Evolutionary conservation across 2,113 vertebrate species (phyloP).

Genomic region (Sebastes fasciatus): DNA sequence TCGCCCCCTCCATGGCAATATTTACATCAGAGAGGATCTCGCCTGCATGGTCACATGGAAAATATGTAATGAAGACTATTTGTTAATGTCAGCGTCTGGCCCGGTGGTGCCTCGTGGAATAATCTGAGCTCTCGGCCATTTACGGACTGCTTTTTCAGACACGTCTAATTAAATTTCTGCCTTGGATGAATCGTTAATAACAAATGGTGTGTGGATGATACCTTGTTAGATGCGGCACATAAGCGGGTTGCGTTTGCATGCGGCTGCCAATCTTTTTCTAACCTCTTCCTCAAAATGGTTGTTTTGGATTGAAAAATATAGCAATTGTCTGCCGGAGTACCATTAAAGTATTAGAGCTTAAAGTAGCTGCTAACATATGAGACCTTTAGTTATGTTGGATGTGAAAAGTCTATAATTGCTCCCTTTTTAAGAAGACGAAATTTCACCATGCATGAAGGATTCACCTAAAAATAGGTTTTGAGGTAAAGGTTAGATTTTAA

Average conservation of each 20-base stretch:
- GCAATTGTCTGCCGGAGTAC: not conserved
- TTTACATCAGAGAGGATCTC: slow-evolving; percentile 77
- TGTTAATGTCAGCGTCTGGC: slow-evolving; percentile 83
- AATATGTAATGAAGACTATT: slow-evolving; percentile 85
- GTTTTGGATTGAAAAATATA: slow-evolving; percentile 33
- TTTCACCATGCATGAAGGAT: slow-evolving; percentile 28
- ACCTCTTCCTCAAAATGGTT: slow-evolving; percentile 27
- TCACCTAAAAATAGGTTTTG: slow-evolving; percentile 49
- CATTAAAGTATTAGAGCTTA: slow-evolving; percentile 20
- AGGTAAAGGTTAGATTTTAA: slow-evolving; percentile 41
- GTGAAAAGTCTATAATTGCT: slow-evolving; percentile 51
- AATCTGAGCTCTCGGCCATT: slow-evolving; percentile 54
- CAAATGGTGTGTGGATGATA: slow-evolving; percentile 73
- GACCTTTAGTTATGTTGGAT: slow-evolving; percentile 32
- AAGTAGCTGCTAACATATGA: slow-evolving; percentile 3
- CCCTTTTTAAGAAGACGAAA: slow-evolving; percentile 15
- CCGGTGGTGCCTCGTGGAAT: slow-evolving; percentile 67
- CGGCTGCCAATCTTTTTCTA: not conserved
- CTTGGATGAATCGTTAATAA: slow-evolving; percentile 81
- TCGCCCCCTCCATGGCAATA: slow-evolving; percentile 39
- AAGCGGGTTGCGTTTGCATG: slow-evolving; percentile 35
- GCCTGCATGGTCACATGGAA: slow-evolving; percentile 78
- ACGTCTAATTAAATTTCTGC: slow-evolving; percentile 86
- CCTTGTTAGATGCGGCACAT: slow-evolving; percentile 76
- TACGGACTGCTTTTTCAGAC: slow-evolving; percentile 59